Conservation (phyloP, 2,113 vertebrate genomes). For the Macroglossus sobrinus region DNA sequence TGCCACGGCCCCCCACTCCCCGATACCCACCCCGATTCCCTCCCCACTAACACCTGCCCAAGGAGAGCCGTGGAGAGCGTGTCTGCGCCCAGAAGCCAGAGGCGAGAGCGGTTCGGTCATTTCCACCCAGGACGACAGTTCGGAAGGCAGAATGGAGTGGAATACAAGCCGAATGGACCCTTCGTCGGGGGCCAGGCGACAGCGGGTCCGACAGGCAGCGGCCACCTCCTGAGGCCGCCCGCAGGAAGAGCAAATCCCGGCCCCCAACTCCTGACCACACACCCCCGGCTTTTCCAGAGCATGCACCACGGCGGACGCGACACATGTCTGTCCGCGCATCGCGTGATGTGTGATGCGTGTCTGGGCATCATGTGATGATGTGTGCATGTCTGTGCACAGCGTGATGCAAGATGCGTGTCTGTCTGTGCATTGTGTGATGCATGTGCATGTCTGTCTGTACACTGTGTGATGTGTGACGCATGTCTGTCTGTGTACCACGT, state of each 20-base stretch:
- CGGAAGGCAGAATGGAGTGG: background rate
- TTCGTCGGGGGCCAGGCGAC: background rate
- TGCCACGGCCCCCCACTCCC: background rate
- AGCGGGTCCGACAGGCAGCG: accelerated
- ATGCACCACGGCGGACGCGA: background rate
- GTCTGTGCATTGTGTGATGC: background rate
- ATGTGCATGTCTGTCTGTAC: background rate
- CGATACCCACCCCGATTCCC: background rate
- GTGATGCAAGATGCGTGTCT: background rate
- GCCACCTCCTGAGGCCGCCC: background rate
- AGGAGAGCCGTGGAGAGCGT: background rate
- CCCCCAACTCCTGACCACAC: too few species aligned
- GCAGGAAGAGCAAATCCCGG: background rate
- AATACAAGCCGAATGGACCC: background rate
- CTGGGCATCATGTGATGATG: too few species aligned
- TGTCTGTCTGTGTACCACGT: background rate
- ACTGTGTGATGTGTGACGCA: background rate
- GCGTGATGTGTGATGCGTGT: background rate
- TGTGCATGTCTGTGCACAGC: background rate
- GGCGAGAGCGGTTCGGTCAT: background rate
- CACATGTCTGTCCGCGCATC: background rate
- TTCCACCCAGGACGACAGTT: conserved; percentile 44
- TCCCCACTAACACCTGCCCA: background rate
- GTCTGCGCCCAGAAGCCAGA: background rate
- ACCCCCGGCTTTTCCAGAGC: background rate